These are phyloP conservation scores for Hapalemur alaotrensis DNA, from an alignment of 2,797 vertebrate species.

Conservation along the genomic window DNA sequence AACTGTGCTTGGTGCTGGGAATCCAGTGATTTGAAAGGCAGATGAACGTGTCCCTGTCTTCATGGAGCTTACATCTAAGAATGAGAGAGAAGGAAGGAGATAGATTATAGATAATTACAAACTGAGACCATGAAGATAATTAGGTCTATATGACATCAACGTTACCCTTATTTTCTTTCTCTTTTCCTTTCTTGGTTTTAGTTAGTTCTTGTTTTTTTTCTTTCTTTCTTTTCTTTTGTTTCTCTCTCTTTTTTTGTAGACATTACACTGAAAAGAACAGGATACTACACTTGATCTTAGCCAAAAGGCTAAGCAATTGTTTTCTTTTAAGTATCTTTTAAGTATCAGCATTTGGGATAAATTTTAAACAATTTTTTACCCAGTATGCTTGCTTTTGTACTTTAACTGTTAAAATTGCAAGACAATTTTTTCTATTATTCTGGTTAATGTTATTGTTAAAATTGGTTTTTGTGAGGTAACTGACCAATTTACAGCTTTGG, in stretches of 20 bases:
- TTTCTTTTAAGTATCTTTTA: neutral
- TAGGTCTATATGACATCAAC: neutral
- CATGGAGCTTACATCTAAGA: neutral
- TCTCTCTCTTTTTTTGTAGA: neutral
- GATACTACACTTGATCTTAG: neutral
- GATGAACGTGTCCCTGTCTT: neutral
- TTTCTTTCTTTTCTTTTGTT: too few relatives aligned
- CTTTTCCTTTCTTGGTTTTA: neutral
- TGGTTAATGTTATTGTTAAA: neutral
- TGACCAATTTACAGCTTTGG: neutral
- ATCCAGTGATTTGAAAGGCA: neutral
- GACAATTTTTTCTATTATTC: neutral
- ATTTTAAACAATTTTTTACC: neutral
- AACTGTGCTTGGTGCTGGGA: neutral
- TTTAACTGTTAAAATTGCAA: conserved; percentile 31
- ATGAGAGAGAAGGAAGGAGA: neutral
- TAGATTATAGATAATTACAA: neutral
- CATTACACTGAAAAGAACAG: neutral
- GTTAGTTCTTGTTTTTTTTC: neutral
- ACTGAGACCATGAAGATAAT: neutral
- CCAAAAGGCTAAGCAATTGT: neutral
- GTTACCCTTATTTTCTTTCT: neutral
- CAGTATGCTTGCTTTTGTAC: neutral
- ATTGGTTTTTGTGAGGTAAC: neutral
- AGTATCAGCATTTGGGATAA: neutral